These are phyloP conservation scores for Aphrocallistes beatrix DNA, from an alignment of 37 sponge, comb jelly and placozoan genomes.

Conservation along the genomic window DNA sequence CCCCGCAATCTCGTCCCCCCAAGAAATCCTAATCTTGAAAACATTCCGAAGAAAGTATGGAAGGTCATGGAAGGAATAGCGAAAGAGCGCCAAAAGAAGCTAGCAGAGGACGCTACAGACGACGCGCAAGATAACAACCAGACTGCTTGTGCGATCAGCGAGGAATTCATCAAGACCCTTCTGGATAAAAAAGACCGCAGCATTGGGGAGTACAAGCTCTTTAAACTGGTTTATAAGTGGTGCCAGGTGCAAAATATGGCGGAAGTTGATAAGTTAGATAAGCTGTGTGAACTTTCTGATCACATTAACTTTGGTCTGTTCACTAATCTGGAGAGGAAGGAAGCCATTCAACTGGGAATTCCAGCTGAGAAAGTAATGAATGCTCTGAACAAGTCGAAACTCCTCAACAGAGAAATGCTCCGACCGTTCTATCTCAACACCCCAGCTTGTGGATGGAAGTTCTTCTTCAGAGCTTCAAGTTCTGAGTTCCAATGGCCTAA, in stretches of 20 bases:
- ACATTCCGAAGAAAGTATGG: conserved; percentile 33
- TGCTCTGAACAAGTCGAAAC: conserved; percentile 48
- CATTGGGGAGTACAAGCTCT: conserved; percentile 44
- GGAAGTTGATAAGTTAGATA: conserved; percentile 20
- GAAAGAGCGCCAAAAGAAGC: conserved; percentile 20
- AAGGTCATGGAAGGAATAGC: conserved; percentile 34
- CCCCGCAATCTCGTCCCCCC: conserved; percentile 36
- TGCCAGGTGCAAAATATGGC: conserved; percentile 28
- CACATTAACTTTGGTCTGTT: conserved; percentile 56
- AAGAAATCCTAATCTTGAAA: not conserved
- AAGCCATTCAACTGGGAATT: conserved; percentile 46
- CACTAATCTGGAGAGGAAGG: conserved; percentile 34
- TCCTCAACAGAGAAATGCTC: conserved; percentile 38
- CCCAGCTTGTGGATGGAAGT: conserved; percentile 45
- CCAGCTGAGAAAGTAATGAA: conserved; percentile 41
- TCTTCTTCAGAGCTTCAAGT: conserved; percentile 24
- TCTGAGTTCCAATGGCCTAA: conserved; percentile 31
- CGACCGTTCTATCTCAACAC: conserved; percentile 31
- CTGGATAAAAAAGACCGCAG: conserved; percentile 1
- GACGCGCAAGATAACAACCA: not conserved
- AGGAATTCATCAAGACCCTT: conserved; percentile 38
- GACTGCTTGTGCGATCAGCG: conserved; percentile 13
- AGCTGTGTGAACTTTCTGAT: conserved; percentile 32
- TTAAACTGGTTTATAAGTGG: conserved; percentile 43
- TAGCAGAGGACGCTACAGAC: not conserved